Conservation (phyloP, 2,113 vertebrate species). For the Phyllopteryx taeniolatus region DNA sequence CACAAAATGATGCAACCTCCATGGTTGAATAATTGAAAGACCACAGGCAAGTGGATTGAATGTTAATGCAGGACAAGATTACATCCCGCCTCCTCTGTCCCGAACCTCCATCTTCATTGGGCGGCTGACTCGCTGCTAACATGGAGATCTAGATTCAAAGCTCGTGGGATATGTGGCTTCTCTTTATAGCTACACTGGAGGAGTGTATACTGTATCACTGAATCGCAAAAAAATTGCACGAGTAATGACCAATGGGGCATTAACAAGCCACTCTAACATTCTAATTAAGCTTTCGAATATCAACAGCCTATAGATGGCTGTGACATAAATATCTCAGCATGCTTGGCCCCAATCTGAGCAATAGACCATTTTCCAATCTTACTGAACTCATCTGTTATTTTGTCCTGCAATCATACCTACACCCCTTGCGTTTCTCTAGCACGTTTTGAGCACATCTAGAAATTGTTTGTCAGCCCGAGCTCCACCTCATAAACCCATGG, state of each 20-base stretch:
- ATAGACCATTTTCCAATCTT: conserved; percentile 15
- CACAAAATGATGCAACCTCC: conserved; percentile 59
- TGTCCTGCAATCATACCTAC: neutral
- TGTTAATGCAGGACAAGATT: conserved; percentile 53
- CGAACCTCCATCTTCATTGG: conserved; percentile 41
- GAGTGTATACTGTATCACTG: conserved; percentile 49
- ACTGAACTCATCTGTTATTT: neutral
- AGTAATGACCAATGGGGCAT: conserved; percentile 55
- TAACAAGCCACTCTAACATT: conserved; percentile 37
- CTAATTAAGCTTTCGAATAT: conserved; percentile 49
- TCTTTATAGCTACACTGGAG: conserved; percentile 56
- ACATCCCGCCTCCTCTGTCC: conserved; percentile 37
- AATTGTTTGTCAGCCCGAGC: conserved; percentile 26
- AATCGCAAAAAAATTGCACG: conserved; percentile 42
- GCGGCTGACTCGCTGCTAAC: conserved; percentile 21
- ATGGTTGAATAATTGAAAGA: conserved; percentile 68
- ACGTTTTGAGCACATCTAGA: conserved; percentile 6
- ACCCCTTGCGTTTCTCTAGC: conserved; percentile 10
- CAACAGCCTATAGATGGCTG: conserved; percentile 35
- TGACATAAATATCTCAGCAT: conserved; percentile 43
- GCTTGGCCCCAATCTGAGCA: conserved; percentile 23
- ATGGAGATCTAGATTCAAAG: conserved; percentile 47
- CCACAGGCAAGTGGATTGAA: conserved; percentile 62
- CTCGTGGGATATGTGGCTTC: conserved; percentile 50
- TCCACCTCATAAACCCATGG: conserved; percentile 39